Conservation (phyloP, 1,140 invertebrate species). For the Diorhabda sublineata region DNA sequence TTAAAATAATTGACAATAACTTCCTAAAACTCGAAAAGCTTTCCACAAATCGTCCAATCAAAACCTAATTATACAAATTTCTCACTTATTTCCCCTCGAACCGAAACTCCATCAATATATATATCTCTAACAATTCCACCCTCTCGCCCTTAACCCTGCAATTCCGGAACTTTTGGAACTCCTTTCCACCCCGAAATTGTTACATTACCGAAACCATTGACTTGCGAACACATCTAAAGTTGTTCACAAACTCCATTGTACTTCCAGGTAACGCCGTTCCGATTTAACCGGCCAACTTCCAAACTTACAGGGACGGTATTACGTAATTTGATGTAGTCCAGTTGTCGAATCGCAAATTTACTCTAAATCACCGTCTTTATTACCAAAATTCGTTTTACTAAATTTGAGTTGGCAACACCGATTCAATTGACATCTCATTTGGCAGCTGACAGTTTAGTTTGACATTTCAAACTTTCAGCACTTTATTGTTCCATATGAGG, state of each 20-base stretch:
- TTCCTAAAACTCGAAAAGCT: background rate
- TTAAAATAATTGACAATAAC: background rate
- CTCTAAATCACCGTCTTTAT: too few relatives aligned
- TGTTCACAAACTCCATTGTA: conserved; percentile 2
- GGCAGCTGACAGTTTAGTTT: too few relatives aligned
- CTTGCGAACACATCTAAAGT: background rate
- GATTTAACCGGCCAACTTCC: conserved; percentile 1
- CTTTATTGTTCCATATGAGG: too few relatives aligned
- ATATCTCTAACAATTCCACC: background rate
- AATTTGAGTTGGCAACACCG: too few relatives aligned
- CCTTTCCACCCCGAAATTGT: background rate
- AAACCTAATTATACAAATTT: background rate
- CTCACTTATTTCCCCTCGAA: background rate
- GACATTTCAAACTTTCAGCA: too few relatives aligned
- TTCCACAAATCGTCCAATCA: background rate
- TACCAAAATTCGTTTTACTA: too few relatives aligned
- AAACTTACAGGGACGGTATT: background rate
- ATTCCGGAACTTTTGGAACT: background rate
- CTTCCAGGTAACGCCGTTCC: conserved; percentile 1
- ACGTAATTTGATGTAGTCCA: background rate
- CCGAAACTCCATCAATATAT: background rate
- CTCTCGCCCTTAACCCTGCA: background rate
- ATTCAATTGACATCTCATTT: too few relatives aligned
- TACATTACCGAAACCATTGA: conserved; percentile 2
- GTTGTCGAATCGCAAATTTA: background rate